Percentiles rank a stretch among this genome's conserved stretches.
These are phyloP conservation scores for Tenebrosternarchus preto DNA, from an alignment of 2,113 vertebrate genomes.

Conservation along the genomic window DNA sequence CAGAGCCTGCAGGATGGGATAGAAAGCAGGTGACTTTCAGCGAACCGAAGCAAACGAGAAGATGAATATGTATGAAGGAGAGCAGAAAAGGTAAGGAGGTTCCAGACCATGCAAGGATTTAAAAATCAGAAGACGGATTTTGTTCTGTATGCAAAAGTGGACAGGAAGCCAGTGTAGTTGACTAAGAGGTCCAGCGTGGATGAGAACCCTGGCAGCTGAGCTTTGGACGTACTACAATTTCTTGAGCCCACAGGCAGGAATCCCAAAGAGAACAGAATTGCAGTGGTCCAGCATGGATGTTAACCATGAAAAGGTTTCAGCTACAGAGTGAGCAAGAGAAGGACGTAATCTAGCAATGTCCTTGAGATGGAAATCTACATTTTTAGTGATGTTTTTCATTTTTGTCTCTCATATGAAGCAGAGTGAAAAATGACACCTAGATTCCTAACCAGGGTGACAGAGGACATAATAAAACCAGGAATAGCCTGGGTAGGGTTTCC, in stretches of 20 bases:
- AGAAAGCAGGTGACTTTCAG: constrained; percentile 20
- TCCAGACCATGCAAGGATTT: not conserved
- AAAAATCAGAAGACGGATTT: not conserved
- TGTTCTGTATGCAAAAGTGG: not conserved
- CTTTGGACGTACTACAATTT: not conserved
- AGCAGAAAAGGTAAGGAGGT: not conserved
- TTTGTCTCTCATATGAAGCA: not conserved
- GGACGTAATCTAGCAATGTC: not conserved
- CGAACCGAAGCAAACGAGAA: not conserved
- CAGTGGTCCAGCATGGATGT: not conserved
- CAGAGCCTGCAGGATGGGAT: not conserved
- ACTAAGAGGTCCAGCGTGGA: not conserved
- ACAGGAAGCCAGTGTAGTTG: not conserved
- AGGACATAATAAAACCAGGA: not conserved
- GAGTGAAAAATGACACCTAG: not conserved
- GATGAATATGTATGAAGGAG: constrained; percentile 5
- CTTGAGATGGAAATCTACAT: no score
- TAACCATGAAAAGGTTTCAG: not conserved
- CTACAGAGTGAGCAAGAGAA: not conserved
- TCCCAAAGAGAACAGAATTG: not conserved
- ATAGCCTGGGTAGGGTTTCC: not conserved
- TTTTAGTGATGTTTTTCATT: not conserved
- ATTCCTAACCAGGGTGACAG: not conserved
- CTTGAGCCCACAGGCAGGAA: not conserved
- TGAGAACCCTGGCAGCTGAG: not conserved